phyloP scores from a whole-genome alignment of 1,140 invertebrate species.

The Cydia amplana region DNA sequence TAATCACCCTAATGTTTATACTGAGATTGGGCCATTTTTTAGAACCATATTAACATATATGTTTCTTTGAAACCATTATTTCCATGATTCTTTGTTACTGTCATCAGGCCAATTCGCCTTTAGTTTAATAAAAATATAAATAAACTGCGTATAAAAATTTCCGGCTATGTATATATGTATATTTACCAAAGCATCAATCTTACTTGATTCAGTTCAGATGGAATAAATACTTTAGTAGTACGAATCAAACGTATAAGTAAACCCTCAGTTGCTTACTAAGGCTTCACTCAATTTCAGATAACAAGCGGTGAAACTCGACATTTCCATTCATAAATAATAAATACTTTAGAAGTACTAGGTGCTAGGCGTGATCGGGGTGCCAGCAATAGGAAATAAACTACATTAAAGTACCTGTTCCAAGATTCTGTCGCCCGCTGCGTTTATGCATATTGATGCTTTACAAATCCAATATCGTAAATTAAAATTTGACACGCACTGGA shows the following conservation, averaged over 20 bases:
- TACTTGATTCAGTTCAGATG: neutral
- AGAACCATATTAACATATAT: no score
- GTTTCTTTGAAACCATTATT: no score
- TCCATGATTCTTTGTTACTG: no score
- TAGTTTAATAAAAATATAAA: no score
- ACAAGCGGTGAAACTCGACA: conserved; percentile 8
- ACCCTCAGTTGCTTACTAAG: neutral
- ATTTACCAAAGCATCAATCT: neutral
- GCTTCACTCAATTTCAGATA: conserved; percentile 15
- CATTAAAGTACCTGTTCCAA: conserved; percentile 19
- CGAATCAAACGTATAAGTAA: conserved; percentile 2
- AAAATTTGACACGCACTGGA: conserved; percentile 20
- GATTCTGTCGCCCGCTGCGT: conserved; percentile 21
- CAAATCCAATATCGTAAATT: conserved; percentile 31
- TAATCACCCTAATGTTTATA: no score
- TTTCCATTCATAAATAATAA: conserved; percentile 25
- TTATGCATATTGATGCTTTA: conserved; percentile 30
- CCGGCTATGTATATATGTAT: neutral
- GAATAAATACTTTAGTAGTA: neutral
- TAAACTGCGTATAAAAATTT: no score
- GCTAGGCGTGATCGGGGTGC: conserved; percentile 12
- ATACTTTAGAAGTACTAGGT: conserved; percentile 23
- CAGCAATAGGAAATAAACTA: conserved; percentile 17
- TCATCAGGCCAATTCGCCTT: no score
- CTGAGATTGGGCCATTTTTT: no score